These are phyloP conservation scores for Euzetes globulus DNA, from an alignment of 2,888 invertebrate genomes.

Conservation along the genomic window DNA sequence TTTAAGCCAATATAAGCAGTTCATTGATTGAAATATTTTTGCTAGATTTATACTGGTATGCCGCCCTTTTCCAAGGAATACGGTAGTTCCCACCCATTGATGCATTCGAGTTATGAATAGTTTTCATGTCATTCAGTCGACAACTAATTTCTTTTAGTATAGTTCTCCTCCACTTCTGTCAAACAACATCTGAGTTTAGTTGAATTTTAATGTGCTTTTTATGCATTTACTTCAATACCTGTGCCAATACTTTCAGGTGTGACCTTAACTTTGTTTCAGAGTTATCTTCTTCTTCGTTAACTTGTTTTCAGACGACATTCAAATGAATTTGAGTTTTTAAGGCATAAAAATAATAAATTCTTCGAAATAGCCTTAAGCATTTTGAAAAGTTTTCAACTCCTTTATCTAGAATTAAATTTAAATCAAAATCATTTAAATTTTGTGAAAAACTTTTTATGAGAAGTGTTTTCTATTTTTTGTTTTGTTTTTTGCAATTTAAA, in stretches of 20 bases:
- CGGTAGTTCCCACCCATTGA: background rate
- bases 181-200: background rate
- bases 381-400: background rate
- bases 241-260: conserved; percentile 4
- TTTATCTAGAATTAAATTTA: background rate
- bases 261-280: conserved; percentile 19
- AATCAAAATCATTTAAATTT: background rate
- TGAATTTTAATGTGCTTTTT: background rate
- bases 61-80: no score
- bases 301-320: conserved; percentile 10
- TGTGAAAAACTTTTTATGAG: background rate
- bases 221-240: background rate
- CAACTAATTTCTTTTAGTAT: background rate
- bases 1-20: no score
- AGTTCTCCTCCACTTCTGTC: background rate
- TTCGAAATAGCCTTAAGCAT: background rate
- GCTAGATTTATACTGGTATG: no score
- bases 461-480: background rate
- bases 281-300: background rate
- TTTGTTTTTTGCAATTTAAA: background rate
- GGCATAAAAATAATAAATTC: background rate
- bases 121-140: conserved; percentile 5
- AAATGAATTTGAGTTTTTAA: conserved; percentile 12
- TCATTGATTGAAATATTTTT: no score
- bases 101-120: background rate